These are phyloP conservation scores for Panagrolaimus sp. DNA, from an alignment of 1,140 invertebrate species.

Conservation along the genomic window DNA sequence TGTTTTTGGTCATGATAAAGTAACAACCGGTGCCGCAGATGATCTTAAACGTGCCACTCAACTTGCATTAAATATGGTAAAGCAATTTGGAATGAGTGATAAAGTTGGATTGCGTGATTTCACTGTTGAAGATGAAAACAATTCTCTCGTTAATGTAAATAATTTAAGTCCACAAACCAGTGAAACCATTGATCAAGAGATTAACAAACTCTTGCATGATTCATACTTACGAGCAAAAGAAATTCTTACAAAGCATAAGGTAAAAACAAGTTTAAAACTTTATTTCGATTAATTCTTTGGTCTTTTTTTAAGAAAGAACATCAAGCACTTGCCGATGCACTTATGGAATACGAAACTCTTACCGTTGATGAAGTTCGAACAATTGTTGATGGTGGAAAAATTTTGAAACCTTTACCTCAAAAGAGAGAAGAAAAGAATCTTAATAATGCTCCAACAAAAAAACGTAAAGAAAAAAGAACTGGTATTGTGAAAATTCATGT, in stretches of 20 bases:
- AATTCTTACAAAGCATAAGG: conserved; percentile 75
- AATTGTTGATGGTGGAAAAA: conserved; percentile 61
- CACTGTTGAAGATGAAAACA: conserved; percentile 61
- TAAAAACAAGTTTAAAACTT: conserved; percentile 13
- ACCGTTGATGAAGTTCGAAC: conserved; percentile 83
- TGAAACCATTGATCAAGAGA: conserved; percentile 84
- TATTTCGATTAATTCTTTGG: neutral
- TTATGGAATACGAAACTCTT: conserved; percentile 92
- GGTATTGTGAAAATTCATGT: conserved; percentile 16
- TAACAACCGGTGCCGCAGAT: conserved; percentile 77
- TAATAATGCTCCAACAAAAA: neutral
- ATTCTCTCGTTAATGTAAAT: conserved; percentile 66
- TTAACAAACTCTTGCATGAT: conserved; percentile 79
- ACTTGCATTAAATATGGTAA: conserved; percentile 90
- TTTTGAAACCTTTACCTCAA: conserved; percentile 20
- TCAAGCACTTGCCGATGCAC: conserved; percentile 80
- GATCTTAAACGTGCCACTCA: conserved; percentile 77
- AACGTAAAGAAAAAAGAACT: neutral
- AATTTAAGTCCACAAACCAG: conserved; percentile 74
- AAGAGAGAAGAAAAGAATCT: conserved; percentile 15
- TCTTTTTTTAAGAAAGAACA: conserved; percentile 70
- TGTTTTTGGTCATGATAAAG: conserved; percentile 85
- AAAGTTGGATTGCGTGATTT: conserved; percentile 77
- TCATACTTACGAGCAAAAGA: conserved; percentile 88
- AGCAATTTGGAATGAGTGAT: conserved; percentile 88